Evolutionary conservation across 2,888 invertebrate genomes (phyloP).

Genomic region (Xylota sylvarum): DNA sequence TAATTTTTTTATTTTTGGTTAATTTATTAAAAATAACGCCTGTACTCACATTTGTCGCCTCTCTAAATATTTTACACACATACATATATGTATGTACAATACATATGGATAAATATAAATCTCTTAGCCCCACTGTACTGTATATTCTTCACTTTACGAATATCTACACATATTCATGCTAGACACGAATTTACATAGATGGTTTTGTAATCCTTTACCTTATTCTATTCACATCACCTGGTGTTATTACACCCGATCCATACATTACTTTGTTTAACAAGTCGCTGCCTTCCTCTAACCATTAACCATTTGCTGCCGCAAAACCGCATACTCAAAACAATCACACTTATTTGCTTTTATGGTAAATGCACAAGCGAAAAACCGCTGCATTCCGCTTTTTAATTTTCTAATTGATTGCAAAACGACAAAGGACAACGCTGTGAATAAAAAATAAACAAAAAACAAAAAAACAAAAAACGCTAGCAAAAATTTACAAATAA

Average conservation of each 20-base stretch:
- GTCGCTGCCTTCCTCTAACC: conserved; percentile 10
- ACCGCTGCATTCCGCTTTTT: conserved; percentile 69
- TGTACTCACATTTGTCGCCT: too few species aligned
- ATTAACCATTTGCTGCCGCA: conserved; percentile 30
- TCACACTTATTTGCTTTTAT: conserved; percentile 33
- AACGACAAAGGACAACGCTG: conserved; percentile 55
- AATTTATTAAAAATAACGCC: too few species aligned
- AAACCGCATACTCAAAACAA: conserved; percentile 25
- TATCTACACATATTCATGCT: neutral
- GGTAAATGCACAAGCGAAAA: conserved; percentile 24
- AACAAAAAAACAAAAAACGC: neutral
- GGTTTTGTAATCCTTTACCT: conserved; percentile 21
- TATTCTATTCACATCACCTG: conserved; percentile 18
- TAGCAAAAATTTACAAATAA: conserved; percentile 39
- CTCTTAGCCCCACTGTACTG: neutral
- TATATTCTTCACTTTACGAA: neutral
- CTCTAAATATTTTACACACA: too few species aligned
- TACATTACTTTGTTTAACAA: conserved; percentile 28
- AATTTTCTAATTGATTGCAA: conserved; percentile 77
- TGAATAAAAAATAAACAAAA: conserved; percentile 34
- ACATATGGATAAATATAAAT: neutral
- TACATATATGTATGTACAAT: neutral
- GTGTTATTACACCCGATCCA: conserved; percentile 17
- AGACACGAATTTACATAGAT: conserved; percentile 4
- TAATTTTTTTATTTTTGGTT: too few species aligned